Percentiles rank a stretch among this genome's conserved stretches.
Conservation (phyloP, 2,113 vertebrate species). For the Phylloscopus trochiloides region DNA sequence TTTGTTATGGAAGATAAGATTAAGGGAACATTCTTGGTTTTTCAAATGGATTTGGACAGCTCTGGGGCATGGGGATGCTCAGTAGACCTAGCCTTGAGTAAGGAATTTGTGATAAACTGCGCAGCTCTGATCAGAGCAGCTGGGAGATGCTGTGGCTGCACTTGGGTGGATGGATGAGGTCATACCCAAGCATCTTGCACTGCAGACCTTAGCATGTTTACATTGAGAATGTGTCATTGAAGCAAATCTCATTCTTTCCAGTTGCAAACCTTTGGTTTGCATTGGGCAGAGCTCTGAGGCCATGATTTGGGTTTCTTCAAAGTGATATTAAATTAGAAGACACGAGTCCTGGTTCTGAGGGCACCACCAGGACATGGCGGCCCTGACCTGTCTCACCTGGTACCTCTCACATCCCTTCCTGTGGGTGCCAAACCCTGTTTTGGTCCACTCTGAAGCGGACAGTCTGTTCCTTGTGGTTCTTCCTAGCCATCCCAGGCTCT, state of each 20-base stretch:
- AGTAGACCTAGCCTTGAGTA: neutral
- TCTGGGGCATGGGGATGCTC: neutral
- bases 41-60: neutral
- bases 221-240: rapidly evolving
- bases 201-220: neutral
- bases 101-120: neutral
- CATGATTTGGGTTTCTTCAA: neutral
- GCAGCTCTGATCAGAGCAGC: neutral
- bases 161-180: neutral
- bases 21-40: neutral
- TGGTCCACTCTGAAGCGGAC: neutral
- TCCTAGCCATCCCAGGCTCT: neutral
- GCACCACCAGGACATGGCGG: neutral
- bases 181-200: neutral
- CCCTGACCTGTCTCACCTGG: rapidly evolving
- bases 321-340: neutral
- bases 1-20: neutral
- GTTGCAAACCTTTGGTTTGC: neutral
- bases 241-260: neutral
- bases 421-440: neutral
- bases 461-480: neutral
- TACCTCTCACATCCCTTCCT: neutral
- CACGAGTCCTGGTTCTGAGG: neutral
- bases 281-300: neutral
- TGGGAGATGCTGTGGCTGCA: neutral